phyloP scores from a whole-genome alignment of 2,113 vertebrate species.

The Heterotilapia buettikoferi region DNA sequence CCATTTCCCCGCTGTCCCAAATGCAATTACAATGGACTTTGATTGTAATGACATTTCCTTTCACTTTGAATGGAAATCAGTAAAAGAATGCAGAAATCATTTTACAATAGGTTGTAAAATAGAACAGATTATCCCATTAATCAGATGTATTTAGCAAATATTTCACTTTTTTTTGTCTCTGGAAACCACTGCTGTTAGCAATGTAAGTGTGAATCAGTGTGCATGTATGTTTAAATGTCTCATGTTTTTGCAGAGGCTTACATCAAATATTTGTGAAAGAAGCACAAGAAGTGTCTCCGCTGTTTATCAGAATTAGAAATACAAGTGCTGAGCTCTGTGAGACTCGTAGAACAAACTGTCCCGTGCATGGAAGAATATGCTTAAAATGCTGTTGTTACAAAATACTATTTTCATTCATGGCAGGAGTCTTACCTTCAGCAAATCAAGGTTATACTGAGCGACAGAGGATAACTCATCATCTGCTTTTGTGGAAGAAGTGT shows the following conservation, averaged over 20 bases:
- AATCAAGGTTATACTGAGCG: constrained; percentile 36
- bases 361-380: background rate
- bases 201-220: background rate
- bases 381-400: background rate
- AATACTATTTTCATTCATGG: constrained; percentile 14
- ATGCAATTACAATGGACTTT: background rate
- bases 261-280: background rate
- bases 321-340: background rate
- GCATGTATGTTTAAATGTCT: background rate
- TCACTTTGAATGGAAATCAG: background rate
- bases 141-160: background rate
- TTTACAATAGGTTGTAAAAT: background rate
- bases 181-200: background rate
- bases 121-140: background rate
- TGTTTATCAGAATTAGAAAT: constrained; percentile 11
- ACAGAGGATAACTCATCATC: constrained; percentile 16
- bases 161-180: background rate
- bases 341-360: background rate
- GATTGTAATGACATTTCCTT: background rate
- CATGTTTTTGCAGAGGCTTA: background rate
- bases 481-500: background rate
- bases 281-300: background rate
- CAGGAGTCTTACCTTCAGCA: constrained; percentile 5
- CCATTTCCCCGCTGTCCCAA: background rate
- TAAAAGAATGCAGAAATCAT: background rate